phyloP scores from a whole-genome alignment of 2,888 invertebrate genomes.

The Parnassius orleans region DNA sequence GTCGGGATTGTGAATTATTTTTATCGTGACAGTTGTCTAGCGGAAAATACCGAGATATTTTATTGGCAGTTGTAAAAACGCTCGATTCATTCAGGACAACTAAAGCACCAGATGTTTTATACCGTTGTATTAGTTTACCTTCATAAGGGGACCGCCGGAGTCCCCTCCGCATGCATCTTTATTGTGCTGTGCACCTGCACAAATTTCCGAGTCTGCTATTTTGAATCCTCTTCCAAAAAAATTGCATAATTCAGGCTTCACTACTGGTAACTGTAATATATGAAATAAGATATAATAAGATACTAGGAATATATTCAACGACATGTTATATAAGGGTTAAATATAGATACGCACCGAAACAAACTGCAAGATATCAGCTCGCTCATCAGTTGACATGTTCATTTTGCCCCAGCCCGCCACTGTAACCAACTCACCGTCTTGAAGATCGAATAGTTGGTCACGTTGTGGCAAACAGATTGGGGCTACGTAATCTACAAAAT shows the following conservation, averaged over 20 bases:
- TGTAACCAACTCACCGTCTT: slow-evolving; percentile 61
- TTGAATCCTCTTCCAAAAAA: slow-evolving; percentile 53
- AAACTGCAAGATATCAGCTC: slow-evolving; percentile 68
- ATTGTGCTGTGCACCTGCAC: slow-evolving; percentile 79
- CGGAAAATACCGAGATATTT: too few species aligned
- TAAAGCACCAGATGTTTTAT: too few species aligned
- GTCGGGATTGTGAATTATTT: too few species aligned
- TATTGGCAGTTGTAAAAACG: too few species aligned
- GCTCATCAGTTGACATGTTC: slow-evolving; percentile 68
- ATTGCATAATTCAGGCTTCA: slow-evolving; percentile 48
- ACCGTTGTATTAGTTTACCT: slow-evolving; percentile 43
- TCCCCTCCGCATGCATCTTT: slow-evolving; percentile 83
- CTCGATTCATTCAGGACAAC: too few species aligned
- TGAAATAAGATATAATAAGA: not conserved
- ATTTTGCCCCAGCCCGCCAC: slow-evolving; percentile 81
- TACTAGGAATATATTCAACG: too few species aligned
- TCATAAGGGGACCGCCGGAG: slow-evolving; percentile 82
- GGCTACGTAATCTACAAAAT: slow-evolving; percentile 70
- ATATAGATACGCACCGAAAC: slow-evolving; percentile 51
- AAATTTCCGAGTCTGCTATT: slow-evolving; percentile 62
- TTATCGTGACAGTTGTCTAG: too few species aligned
- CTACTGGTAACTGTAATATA: slow-evolving; percentile 52
- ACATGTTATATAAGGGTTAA: too few species aligned
- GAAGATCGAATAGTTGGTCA: slow-evolving; percentile 50
- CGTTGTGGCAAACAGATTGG: slow-evolving; percentile 80